A percentile compares a stretch with the other conserved stretches of the same genome.
Evolutionary conservation across 2,113 vertebrate species (phyloP).

Genomic region (Phyllostomus discolor): DNA sequence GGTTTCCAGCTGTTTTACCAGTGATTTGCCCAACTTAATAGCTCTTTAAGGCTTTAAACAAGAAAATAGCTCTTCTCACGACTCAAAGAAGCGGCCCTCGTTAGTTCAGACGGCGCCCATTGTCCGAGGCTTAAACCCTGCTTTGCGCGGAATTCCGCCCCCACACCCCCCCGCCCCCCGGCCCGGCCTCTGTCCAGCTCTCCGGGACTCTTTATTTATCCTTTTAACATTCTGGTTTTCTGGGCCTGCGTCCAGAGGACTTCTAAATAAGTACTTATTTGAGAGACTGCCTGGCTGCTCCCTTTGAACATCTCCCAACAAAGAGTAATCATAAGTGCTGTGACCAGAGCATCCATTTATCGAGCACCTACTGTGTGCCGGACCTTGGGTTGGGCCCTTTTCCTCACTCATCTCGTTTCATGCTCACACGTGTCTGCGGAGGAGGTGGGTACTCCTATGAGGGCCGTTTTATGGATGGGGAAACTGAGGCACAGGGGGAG

Average conservation of each 20-base stretch:
- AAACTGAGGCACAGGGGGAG: background rate
- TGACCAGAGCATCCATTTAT: rapidly evolving
- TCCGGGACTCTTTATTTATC: background rate
- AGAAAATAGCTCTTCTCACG: conserved; percentile 86
- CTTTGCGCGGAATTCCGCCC: conserved; percentile 63
- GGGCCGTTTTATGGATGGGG: background rate
- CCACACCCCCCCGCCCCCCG: background rate
- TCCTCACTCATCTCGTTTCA: background rate
- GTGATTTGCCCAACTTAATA: conserved; percentile 87
- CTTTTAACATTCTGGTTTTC: conserved; percentile 26
- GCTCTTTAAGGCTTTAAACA: conserved; percentile 86
- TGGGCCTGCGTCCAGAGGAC: conserved; percentile 23
- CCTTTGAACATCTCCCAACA: background rate
- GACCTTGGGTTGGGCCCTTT: background rate
- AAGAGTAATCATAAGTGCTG: rapidly evolving
- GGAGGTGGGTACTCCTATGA: background rate
- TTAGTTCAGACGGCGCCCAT: conserved; percentile 79
- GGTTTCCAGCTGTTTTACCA: conserved; percentile 88
- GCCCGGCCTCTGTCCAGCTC: background rate
- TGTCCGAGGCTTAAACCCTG: conserved; percentile 79
- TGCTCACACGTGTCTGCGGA: background rate
- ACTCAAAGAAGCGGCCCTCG: conserved; percentile 79
- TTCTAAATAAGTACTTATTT: background rate
- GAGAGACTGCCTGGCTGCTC: background rate
- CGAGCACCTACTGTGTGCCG: background rate